These are phyloP conservation scores for Gymnobelideus leadbeateri DNA, from an alignment of 2,113 vertebrate genomes.

Conservation along the genomic window DNA sequence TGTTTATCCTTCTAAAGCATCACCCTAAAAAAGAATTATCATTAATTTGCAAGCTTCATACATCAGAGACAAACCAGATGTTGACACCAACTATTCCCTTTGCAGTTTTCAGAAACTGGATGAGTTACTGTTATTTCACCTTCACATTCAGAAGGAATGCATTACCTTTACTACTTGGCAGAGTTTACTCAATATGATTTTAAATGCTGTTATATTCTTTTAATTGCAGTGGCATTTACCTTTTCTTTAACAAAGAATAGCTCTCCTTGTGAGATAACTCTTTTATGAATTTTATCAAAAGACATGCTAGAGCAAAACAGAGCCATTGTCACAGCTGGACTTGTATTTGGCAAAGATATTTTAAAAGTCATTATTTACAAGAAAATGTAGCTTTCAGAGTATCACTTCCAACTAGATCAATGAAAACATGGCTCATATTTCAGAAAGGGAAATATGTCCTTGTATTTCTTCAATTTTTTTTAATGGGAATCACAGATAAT, in stretches of 20 bases:
- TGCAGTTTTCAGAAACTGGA: not conserved
- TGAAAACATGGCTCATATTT: not conserved
- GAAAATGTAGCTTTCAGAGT: not conserved
- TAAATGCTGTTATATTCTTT: slow-evolving; percentile 26
- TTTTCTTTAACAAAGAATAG: slow-evolving; percentile 18
- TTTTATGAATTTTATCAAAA: not conserved
- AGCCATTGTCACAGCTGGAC: not conserved
- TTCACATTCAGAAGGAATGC: not conserved
- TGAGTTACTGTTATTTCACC: slow-evolving; percentile 1
- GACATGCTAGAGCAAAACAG: not conserved
- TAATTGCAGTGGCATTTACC: slow-evolving; percentile 11
- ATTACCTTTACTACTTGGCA: slow-evolving; percentile 14
- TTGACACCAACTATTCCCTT: slow-evolving; percentile 8
- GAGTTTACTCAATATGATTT: not conserved
- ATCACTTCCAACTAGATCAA: slow-evolving; percentile 16
- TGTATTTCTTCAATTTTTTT: slow-evolving; percentile 10
- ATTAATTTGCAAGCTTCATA: slow-evolving; percentile 22
- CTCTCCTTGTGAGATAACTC: not conserved
- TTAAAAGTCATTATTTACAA: slow-evolving; percentile 8
- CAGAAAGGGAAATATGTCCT: slow-evolving; percentile 18
- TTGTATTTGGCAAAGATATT: not conserved
- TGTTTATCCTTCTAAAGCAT: slow-evolving; percentile 23
- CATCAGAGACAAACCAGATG: slow-evolving; percentile 37
- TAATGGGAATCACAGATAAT: slow-evolving; percentile 22
- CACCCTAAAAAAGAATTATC: not conserved